Evolutionary conservation across 2,113 vertebrate species (phyloP).

Genomic region (Egretta garzetta): DNA sequence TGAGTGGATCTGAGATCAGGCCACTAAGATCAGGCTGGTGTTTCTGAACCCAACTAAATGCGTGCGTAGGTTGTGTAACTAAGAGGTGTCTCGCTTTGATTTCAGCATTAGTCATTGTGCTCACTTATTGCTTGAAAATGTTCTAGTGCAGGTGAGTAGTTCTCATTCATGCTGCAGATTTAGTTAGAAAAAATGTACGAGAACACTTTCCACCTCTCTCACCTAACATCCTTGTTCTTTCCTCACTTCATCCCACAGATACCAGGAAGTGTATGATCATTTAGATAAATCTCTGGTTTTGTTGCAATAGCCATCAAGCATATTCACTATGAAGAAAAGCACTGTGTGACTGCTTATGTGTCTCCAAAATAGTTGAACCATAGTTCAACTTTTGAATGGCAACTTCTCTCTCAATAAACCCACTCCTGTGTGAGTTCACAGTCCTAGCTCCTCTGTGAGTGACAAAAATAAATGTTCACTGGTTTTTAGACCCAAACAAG

Average conservation of each 20-base stretch:
- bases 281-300: neutral
- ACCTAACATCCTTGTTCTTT: constrained; percentile 19
- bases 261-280: neutral
- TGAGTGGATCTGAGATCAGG: constrained; percentile 30
- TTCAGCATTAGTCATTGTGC: neutral
- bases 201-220: neutral
- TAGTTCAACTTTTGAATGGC: constrained; percentile 63
- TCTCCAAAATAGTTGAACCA: constrained; percentile 51
- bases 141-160: constrained; percentile 26
- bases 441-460: constrained; percentile 22
- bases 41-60: neutral
- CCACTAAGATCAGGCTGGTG: neutral
- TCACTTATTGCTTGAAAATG: constrained; percentile 30
- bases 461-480: constrained; percentile 49
- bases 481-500: neutral
- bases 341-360: neutral
- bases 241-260: constrained; percentile 13
- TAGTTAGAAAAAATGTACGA: neutral
- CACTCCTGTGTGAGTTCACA: constrained; percentile 57
- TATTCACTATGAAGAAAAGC: constrained; percentile 3
- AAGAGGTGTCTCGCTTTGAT: constrained; percentile 11
- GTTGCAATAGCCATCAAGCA: neutral
- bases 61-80: constrained; percentile 21
- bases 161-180: constrained; percentile 29
- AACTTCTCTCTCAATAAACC: constrained; percentile 67